phyloP scores from a whole-genome alignment of 2,888 invertebrate species.

The Cartodere bifasciata region DNA sequence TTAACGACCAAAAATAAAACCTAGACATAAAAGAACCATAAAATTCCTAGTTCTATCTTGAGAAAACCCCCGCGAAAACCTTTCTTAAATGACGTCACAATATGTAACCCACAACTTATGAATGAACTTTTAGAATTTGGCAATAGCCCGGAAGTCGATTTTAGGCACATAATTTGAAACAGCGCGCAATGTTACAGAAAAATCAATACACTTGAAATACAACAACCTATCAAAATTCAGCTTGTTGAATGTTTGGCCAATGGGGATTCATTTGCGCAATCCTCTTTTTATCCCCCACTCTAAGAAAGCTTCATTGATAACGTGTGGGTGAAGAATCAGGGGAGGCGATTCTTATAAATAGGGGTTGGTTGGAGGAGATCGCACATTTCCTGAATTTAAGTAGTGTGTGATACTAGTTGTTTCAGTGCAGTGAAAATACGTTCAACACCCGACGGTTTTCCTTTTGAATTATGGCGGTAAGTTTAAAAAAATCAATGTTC shows the following conservation, averaged over 20 bases:
- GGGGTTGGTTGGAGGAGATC: conserved; percentile 22
- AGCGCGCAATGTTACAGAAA: too few relatives aligned
- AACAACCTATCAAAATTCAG: conserved; percentile 25
- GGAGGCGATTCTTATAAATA: conserved; percentile 31
- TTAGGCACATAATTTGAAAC: conserved; percentile 8
- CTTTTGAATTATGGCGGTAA: too few relatives aligned
- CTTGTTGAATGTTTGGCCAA: conserved; percentile 28
- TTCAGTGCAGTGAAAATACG: too few relatives aligned
- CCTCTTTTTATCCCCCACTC: conserved; percentile 27
- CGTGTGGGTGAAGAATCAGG: conserved; percentile 46
- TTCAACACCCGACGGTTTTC: too few relatives aligned
- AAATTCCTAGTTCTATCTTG: too few relatives aligned
- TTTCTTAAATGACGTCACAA: not conserved
- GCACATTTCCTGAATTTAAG: conserved; percentile 30
- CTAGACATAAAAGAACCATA: too few relatives aligned
- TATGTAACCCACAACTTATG: conserved; percentile 6
- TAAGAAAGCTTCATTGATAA: conserved; percentile 49
- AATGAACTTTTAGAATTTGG: conserved; percentile 11
- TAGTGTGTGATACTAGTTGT: too few relatives aligned
- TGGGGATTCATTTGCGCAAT: conserved; percentile 26
- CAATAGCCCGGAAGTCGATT: conserved; percentile 12
- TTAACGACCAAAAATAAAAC: too few relatives aligned
- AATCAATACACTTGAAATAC: conserved; percentile 28
- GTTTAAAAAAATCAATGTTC: too few relatives aligned
- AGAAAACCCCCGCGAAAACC: not conserved